Evolutionary conservation across 2,888 invertebrate species (phyloP), one percentile per base, ranked within the genome.

Genomic region (Spicauda simplicius): DNA sequence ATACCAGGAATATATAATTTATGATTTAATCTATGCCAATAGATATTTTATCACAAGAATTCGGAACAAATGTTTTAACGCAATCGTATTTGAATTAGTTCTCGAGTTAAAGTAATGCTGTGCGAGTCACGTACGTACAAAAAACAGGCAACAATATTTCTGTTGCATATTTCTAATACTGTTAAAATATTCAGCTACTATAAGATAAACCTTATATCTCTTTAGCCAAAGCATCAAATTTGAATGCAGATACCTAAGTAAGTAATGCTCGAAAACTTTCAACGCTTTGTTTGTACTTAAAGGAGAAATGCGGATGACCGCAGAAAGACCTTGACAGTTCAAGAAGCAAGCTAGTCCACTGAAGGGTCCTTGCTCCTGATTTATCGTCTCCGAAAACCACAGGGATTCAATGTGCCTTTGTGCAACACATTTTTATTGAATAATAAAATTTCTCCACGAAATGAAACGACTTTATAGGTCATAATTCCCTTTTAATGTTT

Each of bases 391-490:
- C 87, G 77, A 88, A 89, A 92, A 91, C 93, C 91, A 81, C 91
- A 92, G 83, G 83, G 85, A 87, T 82, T 84, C 89, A 88, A 91
- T 89, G 88, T 86, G 86, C 90, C 90, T 91, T 91, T 93, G 91
- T 91, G 84, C 80, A 79, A 84, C 77, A 81, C 80, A 77, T 78
- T 88, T 92, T 93, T 93, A 92, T 92, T 91, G 91, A 88, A 92
- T 86, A 91, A 92, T 93, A 92, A 92, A 91, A 90, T 83, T 85
- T 88, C 88, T 86, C 82, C 83, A 82, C 87, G 87, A 90, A 90
- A 91, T 90, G 89, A 81, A 86, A 86, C 80, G 78, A 82, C 81
- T 91, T 92, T 92, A 91, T 90, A 90, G 91, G 85, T 87, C 87
- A 87, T 91, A 88, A 91, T 90, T 89, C 77, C 74, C 76, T 77